Conservation (phyloP, 2,113 vertebrate species). For the Calyptomena viridis region DNA sequence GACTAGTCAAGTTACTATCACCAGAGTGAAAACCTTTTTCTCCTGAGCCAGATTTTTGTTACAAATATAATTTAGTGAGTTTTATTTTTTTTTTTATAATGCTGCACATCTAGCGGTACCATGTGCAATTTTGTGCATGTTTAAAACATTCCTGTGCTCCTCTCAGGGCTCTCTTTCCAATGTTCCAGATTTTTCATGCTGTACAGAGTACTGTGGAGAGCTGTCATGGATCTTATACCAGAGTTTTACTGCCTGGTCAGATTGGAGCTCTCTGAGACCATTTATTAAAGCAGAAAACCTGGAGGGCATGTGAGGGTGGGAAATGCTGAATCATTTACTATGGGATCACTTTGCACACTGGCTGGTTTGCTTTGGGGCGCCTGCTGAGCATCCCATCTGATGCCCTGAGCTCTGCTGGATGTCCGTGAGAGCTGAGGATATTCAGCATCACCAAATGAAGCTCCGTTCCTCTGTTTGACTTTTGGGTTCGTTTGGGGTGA, state of each 20-base stretch:
- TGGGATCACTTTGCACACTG: not conserved
- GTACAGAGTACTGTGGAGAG: not conserved
- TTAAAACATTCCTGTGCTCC: not conserved
- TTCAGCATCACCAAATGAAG: not conserved
- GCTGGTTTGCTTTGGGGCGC: constrained; percentile 3
- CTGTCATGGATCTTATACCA: not conserved
- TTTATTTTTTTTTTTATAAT: not conserved
- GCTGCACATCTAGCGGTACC: not conserved
- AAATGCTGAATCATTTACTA: constrained; percentile 24
- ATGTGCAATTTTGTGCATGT: not conserved
- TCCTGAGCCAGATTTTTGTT: not conserved
- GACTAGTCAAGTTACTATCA: not conserved
- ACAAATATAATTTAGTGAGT: too few relatives aligned
- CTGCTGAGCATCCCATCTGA: not conserved
- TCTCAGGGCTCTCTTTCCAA: not conserved
- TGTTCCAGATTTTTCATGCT: not conserved
- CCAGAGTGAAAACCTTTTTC: not conserved
- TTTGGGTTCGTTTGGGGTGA: not conserved
- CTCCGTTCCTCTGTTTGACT: not conserved
- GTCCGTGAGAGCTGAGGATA: not conserved
- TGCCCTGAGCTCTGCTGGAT: not conserved
- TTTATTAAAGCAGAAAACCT: constrained; percentile 28
- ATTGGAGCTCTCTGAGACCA: not conserved
- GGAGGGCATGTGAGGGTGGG: not conserved
- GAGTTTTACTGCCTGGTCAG: not conserved